These are phyloP conservation scores for Mustela nigripes DNA, from an alignment of 2,113 vertebrate genomes.

Conservation along the genomic window DNA sequence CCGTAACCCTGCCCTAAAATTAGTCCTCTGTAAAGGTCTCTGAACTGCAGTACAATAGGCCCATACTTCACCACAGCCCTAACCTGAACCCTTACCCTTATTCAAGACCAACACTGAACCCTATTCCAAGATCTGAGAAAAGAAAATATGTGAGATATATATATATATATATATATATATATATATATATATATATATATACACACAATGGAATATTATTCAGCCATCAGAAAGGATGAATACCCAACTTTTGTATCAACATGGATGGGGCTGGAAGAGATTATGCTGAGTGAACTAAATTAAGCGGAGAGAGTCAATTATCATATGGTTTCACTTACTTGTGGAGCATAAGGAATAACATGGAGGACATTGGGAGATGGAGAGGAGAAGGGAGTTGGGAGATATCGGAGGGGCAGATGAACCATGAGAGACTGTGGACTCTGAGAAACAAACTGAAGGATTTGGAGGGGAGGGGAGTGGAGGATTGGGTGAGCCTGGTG, in stretches of 20 bases:
- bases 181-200: too few relatives aligned
- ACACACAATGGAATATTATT: neutral
- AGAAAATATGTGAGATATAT: neutral
- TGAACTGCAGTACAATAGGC: neutral
- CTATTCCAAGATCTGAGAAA: neutral
- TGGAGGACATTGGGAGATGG: too few relatives aligned
- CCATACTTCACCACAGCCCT: neutral
- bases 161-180: too few relatives aligned
- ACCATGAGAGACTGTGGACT: too few relatives aligned
- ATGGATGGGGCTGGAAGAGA: neutral
- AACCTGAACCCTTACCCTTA: neutral
- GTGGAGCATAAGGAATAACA: neutral
- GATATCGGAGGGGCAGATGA: too few relatives aligned
- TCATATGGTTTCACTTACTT: neutral
- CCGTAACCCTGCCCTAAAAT: neutral
- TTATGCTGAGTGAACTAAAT: neutral
- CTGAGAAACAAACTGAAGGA: too few relatives aligned
- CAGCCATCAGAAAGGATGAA: neutral
- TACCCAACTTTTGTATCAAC: too few relatives aligned
- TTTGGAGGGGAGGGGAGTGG: too few relatives aligned
- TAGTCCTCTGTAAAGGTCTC: neutral
- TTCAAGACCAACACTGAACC: neutral
- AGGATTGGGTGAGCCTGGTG: too few relatives aligned
- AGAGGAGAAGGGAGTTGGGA: too few relatives aligned
- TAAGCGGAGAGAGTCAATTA: neutral